These are phyloP conservation scores for Notarius lentiginosus DNA, from an alignment of 2,113 vertebrate genomes.

Conservation along the genomic window DNA sequence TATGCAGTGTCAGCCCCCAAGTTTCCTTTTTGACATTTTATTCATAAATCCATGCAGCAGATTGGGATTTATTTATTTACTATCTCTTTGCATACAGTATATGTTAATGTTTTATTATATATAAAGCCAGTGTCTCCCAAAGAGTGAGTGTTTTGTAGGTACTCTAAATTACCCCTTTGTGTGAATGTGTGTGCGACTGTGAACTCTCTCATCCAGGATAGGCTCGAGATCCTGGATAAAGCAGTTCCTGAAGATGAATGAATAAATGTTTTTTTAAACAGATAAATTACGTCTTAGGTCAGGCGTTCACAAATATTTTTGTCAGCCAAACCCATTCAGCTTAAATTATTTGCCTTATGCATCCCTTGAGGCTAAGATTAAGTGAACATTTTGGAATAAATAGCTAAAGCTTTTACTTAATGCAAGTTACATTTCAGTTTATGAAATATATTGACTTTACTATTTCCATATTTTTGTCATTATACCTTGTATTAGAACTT, in stretches of 20 bases:
- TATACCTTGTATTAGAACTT: not conserved
- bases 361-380: not conserved
- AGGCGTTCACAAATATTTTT: not conserved
- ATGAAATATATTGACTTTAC: not conserved
- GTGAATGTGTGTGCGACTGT: not conserved
- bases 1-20: conserved; percentile 61
- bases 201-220: not conserved
- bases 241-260: not conserved
- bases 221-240: not conserved
- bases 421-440: not conserved
- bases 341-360: not conserved
- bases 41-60: conserved; percentile 41
- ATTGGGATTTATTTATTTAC: not conserved
- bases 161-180: not conserved
- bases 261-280: not conserved
- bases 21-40: conserved; percentile 53
- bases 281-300: not conserved
- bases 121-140: not conserved
- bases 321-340: not conserved
- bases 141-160: not conserved
- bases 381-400: not conserved
- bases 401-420: not conserved
- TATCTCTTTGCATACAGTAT: not conserved
- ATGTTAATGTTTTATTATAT: not conserved
- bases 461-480: not conserved